These are phyloP conservation scores for Lithodes maja DNA, from an alignment of 2,888 invertebrate species.

Conservation along the genomic window DNA sequence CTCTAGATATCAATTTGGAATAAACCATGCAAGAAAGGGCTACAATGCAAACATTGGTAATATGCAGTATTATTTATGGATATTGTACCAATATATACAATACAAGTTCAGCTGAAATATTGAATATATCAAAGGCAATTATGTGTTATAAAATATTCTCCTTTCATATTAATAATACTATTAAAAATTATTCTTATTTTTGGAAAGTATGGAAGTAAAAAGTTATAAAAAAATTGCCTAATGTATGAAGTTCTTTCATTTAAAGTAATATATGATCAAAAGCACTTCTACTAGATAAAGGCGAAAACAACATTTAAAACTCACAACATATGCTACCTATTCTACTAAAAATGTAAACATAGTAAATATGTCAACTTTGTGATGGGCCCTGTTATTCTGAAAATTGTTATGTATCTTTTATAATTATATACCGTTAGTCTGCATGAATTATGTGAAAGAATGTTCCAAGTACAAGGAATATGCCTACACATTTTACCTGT, in stretches of 20 bases:
- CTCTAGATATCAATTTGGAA: constrained; percentile 43
- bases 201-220: not conserved
- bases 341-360: not conserved
- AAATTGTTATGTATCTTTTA: not conserved
- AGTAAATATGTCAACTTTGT: not conserved
- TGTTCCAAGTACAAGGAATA: too few species aligned
- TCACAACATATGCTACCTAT: not conserved
- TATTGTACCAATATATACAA: constrained; percentile 8
- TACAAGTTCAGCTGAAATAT: not conserved
- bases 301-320: not conserved
- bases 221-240: not conserved
- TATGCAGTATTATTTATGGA: constrained; percentile 21
- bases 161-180: not conserved
- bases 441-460: not conserved
- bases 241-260: not conserved
- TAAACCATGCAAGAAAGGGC: constrained; percentile 53
- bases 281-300: not conserved
- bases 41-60: not conserved
- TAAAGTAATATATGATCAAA: not conserved
- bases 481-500: too few species aligned
- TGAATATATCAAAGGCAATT: not conserved
- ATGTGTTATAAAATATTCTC: not conserved
- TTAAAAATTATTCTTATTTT: not conserved
- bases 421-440: not conserved
- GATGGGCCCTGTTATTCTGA: constrained; percentile 19